Evolutionary conservation across 64 coral and sea anemone species (phyloP), one percentile per base, ranked within the genome.

Genomic region (Astreopora myriophthalma): DNA sequence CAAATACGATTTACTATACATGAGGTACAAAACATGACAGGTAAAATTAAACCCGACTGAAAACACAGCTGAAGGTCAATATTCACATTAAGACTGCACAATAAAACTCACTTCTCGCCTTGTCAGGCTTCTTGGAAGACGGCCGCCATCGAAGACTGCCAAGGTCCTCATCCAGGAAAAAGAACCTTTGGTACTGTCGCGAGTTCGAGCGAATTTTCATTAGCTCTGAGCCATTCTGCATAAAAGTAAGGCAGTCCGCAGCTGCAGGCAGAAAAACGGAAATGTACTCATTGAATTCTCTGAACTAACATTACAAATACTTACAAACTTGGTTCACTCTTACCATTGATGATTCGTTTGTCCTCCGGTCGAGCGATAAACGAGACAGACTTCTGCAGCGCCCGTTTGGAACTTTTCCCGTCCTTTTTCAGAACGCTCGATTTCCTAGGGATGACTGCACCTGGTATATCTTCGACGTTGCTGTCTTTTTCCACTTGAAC

Each of bases 141-240:
- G 97, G 96, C 20, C 85, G 95, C 97, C 97, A 99, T 77, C 97
- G 64, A 19, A 99, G 75, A 66, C 86, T 86, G 3, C 90, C 61
- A 1, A 96, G 72, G 23, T 99, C 94, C 84, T 93, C 94, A 75
- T 99, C 94, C 51, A 99, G 12, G 37, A 88, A 93, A 10, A 99
- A 99, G 46, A 99, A 99, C 39, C 96, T 63, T 32, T 93, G 90
- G 55, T 98, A 98, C 79, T 98, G 96, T 67, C 96, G 26, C 6
- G 94, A 98, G 48, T 95, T 95, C 19, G 97, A 99, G 51, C 97
- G 94, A 71, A 99, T 93, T 94, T 99, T 99, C 89, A 96, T 95
- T 30, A 99, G 87, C 76, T 99, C 97, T 19, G 85, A 95, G 14
- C 94, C 97, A 99, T 90, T 99, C 79, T 95, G 97, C 90, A 99